Base-by-base conservation (phyloP, 2,797 vertebrate genomes). In the Melanotaenia maccullochi region DNA sequence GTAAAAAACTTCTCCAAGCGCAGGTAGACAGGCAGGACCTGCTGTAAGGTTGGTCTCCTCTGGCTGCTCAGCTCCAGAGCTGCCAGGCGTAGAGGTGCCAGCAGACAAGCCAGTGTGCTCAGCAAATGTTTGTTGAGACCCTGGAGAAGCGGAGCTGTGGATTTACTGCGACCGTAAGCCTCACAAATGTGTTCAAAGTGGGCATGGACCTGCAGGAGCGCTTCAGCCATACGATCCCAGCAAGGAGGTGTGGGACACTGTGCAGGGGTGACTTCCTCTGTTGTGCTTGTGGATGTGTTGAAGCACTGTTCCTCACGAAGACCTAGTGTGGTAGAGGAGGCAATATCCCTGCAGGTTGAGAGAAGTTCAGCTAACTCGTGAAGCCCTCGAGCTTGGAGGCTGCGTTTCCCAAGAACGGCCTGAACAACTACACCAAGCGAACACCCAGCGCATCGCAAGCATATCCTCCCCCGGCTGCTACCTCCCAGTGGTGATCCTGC, bases 1-100 rank as follows among this genome's bases (percentile, higher is more conserved):
- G 97, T 99, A 91, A 99, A 99, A 25, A 99, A 97, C 90, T 99
- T 99, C 94, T 99, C 98, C 90, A 99, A 89, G 80, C 96, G 95
- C 67, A 99, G 95, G 6, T 99, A 99, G 89, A 97, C 97, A 3
- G 98, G 98, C 80, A 99, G 93, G 55, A 99, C 97, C 71, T 97
- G 96, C 91, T 99, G 98, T 78, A 99, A 88, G 8, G 98, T 99
- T 63, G 98, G 97, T 77, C 96, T 95, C 86, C 95, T 96, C 91
- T 99, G 97, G 0, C 95, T 95, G 92, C 97, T 97, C 69, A 99
- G 93, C 82, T 99, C 97, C 1, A 98, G 95, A 54, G 97, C 97
- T 0, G 97, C 98, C 89, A 97, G 95, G 22, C 98, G 97, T 69
- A 99, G 93, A 0, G 98, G 98, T 0, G 97, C 95, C 88, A 99